Conservation (phyloP, 2,888 invertebrate species). For the Antheraea yamamai region DNA sequence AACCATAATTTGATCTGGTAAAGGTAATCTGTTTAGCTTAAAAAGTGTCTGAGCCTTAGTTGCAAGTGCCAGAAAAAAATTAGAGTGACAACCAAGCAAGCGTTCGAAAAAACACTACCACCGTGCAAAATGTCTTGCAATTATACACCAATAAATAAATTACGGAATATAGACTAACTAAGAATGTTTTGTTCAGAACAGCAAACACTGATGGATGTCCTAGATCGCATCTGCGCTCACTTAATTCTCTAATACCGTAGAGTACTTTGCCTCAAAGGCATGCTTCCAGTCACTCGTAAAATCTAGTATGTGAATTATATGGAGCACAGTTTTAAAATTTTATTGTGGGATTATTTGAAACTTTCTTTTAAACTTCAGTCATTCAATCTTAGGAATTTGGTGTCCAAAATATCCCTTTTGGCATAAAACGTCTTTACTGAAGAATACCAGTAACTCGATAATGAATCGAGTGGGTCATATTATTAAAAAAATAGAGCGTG, state of each 20-base stretch:
- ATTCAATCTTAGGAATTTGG: background rate
- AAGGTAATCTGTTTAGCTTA: too few species aligned
- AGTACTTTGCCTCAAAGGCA: conserved; percentile 30
- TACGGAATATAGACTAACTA: background rate
- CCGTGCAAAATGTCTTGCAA: background rate
- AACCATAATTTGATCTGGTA: too few species aligned
- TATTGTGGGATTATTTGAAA: background rate
- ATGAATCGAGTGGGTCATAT: too few species aligned
- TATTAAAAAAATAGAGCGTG: too few species aligned
- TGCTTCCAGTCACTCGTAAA: conserved; percentile 9
- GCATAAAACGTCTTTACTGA: too few species aligned
- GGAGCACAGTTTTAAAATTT: background rate
- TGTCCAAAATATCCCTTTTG: background rate
- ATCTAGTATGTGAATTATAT: background rate
- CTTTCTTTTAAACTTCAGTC: background rate
- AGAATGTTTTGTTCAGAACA: conserved; percentile 23
- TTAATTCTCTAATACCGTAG: conserved; percentile 36
- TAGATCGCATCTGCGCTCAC: conserved; percentile 37
- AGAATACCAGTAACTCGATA: too few species aligned
- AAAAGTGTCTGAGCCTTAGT: too few species aligned
- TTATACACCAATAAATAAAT: background rate
- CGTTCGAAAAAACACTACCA: background rate
- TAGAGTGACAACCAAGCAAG: background rate
- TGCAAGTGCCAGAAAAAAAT: too few species aligned
- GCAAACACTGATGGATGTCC: conserved; percentile 37